Conservation (phyloP, 2,113 vertebrate species). For the Alectura lathami region DNA sequence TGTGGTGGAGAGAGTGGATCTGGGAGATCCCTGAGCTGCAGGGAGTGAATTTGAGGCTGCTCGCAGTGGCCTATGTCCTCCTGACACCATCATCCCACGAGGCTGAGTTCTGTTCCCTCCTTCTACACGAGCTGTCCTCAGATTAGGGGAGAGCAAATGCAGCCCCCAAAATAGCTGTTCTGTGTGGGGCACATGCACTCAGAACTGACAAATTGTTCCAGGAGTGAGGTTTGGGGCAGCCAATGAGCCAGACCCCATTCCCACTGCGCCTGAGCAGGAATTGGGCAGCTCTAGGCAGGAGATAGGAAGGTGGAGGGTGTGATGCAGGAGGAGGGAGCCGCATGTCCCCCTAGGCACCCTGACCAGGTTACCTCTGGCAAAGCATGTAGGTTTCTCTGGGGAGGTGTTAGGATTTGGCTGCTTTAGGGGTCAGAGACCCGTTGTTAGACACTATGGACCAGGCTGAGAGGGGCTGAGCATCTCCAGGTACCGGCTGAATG, state of each 20-base stretch:
- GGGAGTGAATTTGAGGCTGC: background rate
- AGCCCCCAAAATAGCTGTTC: background rate
- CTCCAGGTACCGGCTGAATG: background rate
- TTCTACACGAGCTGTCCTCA: background rate
- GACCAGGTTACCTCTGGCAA: background rate
- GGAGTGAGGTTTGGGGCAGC: background rate
- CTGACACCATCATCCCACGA: background rate
- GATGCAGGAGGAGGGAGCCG: background rate
- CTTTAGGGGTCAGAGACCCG: background rate
- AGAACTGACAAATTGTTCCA: background rate
- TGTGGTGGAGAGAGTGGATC: background rate
- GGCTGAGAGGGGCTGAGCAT: background rate
- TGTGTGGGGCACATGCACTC: background rate
- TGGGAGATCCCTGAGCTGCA: constrained; percentile 46
- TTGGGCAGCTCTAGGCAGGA: background rate
- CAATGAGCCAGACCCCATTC: background rate
- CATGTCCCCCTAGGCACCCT: background rate
- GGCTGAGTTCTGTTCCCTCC: background rate
- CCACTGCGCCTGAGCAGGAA: background rate
- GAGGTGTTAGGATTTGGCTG: background rate
- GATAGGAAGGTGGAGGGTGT: rapidly evolving
- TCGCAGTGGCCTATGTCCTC: background rate
- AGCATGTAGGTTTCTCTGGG: background rate
- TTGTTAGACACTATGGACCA: background rate
- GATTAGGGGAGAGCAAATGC: background rate